These are phyloP conservation scores for Leucopsar rothschildi DNA, from an alignment of 2,113 vertebrate genomes.

Conservation along the genomic window DNA sequence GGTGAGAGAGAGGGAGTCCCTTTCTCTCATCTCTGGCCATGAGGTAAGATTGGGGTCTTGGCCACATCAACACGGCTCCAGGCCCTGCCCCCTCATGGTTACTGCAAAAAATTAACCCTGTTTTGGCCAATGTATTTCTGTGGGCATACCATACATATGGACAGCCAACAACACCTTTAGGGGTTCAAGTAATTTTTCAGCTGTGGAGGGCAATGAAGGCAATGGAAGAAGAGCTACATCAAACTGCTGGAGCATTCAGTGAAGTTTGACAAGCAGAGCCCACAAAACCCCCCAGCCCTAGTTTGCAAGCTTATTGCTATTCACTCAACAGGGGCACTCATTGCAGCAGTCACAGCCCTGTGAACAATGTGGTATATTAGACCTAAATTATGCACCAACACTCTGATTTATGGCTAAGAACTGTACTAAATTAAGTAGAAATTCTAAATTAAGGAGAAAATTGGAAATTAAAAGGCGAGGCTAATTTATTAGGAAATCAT, in stretches of 20 bases:
- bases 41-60: neutral
- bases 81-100: rapidly evolving
- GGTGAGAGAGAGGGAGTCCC: neutral
- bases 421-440: conserved; percentile 44
- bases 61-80: neutral
- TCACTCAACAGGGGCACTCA: neutral
- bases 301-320: neutral
- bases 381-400: conserved; percentile 33
- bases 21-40: neutral
- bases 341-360: neutral
- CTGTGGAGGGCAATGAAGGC: neutral
- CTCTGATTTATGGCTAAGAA: conserved; percentile 19
- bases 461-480: conserved; percentile 42
- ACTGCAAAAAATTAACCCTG: neutral
- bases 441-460: conserved; percentile 56
- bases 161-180: rapidly evolving
- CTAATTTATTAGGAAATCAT: conserved; percentile 45
- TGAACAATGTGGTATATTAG: conserved; percentile 7
- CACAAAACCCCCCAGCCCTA: neutral
- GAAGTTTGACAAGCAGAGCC: neutral
- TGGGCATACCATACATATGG: rapidly evolving
- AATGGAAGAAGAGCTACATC: neutral
- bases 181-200: neutral
- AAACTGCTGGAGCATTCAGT: neutral
- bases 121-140: neutral